Conservation (phyloP, 2,888 invertebrate species). For the Nesidiocoris tenuis region DNA sequence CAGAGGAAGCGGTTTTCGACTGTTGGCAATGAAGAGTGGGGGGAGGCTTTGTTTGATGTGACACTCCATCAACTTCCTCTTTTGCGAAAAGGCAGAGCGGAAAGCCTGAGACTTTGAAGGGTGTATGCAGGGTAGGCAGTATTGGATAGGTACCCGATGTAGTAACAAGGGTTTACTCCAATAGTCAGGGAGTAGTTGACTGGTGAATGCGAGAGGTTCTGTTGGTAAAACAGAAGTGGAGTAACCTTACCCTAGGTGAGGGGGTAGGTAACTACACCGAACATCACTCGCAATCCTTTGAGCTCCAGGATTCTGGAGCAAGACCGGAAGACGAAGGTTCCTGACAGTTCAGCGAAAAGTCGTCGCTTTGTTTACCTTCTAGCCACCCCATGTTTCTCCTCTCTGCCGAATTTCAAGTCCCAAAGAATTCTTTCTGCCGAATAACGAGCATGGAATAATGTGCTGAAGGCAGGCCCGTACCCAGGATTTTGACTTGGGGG, state of each 20-base stretch:
- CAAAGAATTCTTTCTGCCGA: too few species aligned
- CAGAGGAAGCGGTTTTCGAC: not conserved
- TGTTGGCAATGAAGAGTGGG: not conserved
- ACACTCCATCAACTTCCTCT: conserved; percentile 38
- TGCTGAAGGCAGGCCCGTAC: too few species aligned
- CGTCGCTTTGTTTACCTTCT: not conserved
- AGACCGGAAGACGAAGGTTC: not conserved
- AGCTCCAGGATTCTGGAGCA: not conserved
- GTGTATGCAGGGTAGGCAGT: not conserved
- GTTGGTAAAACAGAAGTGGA: not conserved
- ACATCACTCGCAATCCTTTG: not conserved
- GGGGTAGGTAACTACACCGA: not conserved
- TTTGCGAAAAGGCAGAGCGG: conserved; percentile 4
- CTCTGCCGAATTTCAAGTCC: too few species aligned
- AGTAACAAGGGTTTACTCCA: not conserved
- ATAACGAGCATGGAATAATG: too few species aligned
- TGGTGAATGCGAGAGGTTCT: not conserved
- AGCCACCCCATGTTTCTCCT: too few species aligned
- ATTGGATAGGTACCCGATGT: not conserved
- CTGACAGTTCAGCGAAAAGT: not conserved
- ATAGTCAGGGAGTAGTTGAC: not conserved
- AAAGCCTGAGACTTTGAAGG: too few species aligned
- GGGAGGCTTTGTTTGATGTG: conserved; percentile 33
- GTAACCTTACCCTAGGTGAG: not conserved
- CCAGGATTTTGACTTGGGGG: too few species aligned